Conservation (phyloP, 2,888 invertebrate species). For the Zhuqinia jingwanae region DNA sequence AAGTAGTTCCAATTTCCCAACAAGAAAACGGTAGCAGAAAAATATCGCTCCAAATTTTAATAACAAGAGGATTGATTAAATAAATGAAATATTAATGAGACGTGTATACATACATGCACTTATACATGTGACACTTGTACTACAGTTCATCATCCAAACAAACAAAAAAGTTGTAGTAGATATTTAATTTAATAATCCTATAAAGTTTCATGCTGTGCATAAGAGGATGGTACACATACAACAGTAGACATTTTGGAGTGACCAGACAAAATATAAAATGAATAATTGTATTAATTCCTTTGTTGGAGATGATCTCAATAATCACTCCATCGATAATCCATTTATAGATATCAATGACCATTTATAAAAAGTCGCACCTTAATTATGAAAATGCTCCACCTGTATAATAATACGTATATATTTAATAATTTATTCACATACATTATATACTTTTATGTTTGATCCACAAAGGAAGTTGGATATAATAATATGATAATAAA, state of each 20-base stretch:
- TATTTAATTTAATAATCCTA: no score
- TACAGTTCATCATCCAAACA: no score
- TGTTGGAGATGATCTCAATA: neutral
- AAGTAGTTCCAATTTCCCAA: conserved; percentile 8
- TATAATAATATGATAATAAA: conserved; percentile 35
- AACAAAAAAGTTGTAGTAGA: neutral
- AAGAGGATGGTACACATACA: neutral
- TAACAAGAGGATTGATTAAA: neutral
- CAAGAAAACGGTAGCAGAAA: conserved; percentile 3
- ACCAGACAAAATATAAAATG: neutral
- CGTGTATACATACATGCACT: neutral
- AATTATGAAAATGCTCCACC: neutral
- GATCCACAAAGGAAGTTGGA: conserved; percentile 41
- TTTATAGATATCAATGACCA: neutral
- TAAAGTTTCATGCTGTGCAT: no score
- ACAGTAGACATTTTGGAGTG: no score
- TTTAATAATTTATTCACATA: no score
- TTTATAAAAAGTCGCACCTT: conserved; percentile 36
- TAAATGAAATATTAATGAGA: conserved; percentile 5
- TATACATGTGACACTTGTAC: neutral
- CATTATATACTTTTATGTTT: no score
- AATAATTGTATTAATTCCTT: neutral
- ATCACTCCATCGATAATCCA: neutral
- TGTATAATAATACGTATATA: no score
- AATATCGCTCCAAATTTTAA: neutral